These are phyloP conservation scores for Macropis europaea DNA, from an alignment of 2,888 invertebrate genomes.

Conservation along the genomic window DNA sequence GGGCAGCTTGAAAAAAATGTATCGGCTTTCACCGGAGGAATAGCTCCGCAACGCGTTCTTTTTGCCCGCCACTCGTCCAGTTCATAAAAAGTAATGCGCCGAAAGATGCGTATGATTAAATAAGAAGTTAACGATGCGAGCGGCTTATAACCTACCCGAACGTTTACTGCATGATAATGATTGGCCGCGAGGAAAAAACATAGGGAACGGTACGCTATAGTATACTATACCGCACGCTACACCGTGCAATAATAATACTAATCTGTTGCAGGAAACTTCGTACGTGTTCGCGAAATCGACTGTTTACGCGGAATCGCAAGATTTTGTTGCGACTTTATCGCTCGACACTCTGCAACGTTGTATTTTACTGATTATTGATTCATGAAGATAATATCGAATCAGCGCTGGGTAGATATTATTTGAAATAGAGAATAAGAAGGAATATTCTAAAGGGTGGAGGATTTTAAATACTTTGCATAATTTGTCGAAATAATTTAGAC, in stretches of 20 bases:
- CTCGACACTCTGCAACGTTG: too few relatives aligned
- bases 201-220: neutral
- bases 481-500: too few relatives aligned
- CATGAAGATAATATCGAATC: too few relatives aligned
- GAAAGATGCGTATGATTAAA: slow-evolving; percentile 37
- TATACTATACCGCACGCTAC: neutral
- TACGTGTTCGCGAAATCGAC: neutral
- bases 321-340: neutral
- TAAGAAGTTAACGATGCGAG: slow-evolving; percentile 21
- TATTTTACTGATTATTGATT: too few relatives aligned
- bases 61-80: slow-evolving; percentile 5
- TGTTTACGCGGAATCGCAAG: too few relatives aligned
- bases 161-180: slow-evolving; percentile 7
- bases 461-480: too few relatives aligned
- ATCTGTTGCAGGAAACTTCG: neutral
- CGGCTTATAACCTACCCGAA: slow-evolving; percentile 1
- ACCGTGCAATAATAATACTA: slow-evolving; percentile 14
- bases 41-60: neutral
- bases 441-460: too few relatives aligned
- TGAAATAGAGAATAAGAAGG: too few relatives aligned
- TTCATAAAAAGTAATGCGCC: slow-evolving; percentile 39
- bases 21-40: slow-evolving; percentile 7
- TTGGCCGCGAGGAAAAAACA: neutral
- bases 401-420: too few relatives aligned
- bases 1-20: neutral